phyloP scores from a whole-genome alignment of 2,113 vertebrate genomes.

The Ondatra zibethicus region DNA sequence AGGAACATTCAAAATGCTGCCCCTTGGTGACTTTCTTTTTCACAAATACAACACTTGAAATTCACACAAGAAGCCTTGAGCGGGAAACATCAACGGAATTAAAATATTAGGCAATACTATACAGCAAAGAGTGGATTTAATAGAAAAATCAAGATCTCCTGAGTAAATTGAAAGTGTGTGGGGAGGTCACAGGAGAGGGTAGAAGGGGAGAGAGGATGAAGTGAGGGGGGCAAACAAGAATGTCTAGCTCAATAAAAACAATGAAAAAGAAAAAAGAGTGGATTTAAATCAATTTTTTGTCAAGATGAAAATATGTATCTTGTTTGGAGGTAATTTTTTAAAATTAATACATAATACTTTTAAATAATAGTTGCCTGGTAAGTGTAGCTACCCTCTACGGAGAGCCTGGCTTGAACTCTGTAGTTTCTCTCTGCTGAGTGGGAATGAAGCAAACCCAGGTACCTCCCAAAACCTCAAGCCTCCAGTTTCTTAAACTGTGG shows the following conservation, averaged over 20 bases:
- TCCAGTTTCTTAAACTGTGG: not conserved
- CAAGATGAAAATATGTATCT: not conserved
- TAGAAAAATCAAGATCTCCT: too few species aligned
- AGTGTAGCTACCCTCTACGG: not conserved
- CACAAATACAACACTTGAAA: not conserved
- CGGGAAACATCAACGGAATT: not conserved
- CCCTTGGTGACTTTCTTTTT: not conserved
- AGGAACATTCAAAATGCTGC: not conserved
- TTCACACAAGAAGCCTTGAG: not conserved
- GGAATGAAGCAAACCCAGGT: not conserved
- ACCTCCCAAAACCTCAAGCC: fast-evolving
- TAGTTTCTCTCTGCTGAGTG: not conserved
- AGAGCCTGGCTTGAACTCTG: not conserved
- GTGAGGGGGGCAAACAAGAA: too few species aligned
- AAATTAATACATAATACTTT: not conserved
- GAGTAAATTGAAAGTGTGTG: too few species aligned
- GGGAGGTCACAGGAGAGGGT: too few species aligned
- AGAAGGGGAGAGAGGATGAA: too few species aligned
- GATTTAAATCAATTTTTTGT: not conserved
- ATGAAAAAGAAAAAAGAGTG: not conserved
- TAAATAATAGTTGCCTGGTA: not conserved
- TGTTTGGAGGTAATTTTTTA: not conserved
- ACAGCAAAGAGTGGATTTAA: not conserved
- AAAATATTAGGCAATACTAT: not conserved
- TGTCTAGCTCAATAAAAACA: too few species aligned